Percentiles rank a stretch among this genome's conserved stretches.
phyloP scores from a whole-genome alignment of 2,888 invertebrate species.

The Coremacera marginata region DNA sequence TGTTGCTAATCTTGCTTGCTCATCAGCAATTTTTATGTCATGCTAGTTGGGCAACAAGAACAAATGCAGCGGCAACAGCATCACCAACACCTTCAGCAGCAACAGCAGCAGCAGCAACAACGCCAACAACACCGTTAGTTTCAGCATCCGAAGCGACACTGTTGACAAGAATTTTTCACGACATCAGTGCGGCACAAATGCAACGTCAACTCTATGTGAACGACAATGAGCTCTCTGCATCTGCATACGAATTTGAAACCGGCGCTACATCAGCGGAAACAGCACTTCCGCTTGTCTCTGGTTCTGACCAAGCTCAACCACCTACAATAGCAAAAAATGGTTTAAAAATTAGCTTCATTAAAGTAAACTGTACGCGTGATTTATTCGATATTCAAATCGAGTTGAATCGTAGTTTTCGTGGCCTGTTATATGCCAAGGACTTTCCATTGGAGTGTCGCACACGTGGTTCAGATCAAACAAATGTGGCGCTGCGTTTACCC shows the following conservation, averaged over 20 bases:
- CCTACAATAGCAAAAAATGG: conserved; percentile 68
- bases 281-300: conserved; percentile 19
- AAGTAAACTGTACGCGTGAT: conserved; percentile 75
- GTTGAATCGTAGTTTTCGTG: conserved; percentile 75
- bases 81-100: background rate
- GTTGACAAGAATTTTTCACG: conserved; percentile 50
- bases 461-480: conserved; percentile 70
- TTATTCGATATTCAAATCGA: conserved; percentile 75
- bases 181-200: conserved; percentile 40
- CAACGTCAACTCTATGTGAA: conserved; percentile 32
- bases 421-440: conserved; percentile 81
- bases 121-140: conserved; percentile 48
- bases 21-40: conserved; percentile 60
- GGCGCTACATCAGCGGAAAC: conserved; percentile 7
- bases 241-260: conserved; percentile 13
- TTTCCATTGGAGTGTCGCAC: conserved; percentile 79
- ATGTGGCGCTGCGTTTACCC: conserved; percentile 62
- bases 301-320: background rate
- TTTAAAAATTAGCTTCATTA: conserved; percentile 71
- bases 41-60: conserved; percentile 63
- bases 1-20: conserved; percentile 58
- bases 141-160: conserved; percentile 56
- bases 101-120: conserved; percentile 19
- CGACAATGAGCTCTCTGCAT: conserved; percentile 6
- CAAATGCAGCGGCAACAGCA: conserved; percentile 46